Percentiles rank a stretch among this genome's conserved stretches.
Evolutionary conservation across 2,888 invertebrate species (phyloP).

Genomic region (Blastobasis lacticolella): DNA sequence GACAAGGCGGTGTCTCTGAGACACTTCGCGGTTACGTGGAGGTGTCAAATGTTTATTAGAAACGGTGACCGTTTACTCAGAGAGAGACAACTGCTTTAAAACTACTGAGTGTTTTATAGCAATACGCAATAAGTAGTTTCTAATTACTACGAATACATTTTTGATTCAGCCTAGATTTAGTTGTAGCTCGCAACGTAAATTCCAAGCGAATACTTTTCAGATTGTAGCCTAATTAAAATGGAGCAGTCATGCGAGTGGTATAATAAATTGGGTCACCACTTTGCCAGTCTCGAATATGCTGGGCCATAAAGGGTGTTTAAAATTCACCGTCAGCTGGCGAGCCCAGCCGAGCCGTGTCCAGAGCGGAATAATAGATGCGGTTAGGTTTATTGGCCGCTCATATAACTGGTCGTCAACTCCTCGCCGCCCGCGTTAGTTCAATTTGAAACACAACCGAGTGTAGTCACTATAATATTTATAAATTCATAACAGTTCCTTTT

Average conservation of each 20-base stretch:
- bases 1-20: constrained; percentile 40
- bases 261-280: constrained; percentile 50
- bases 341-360: constrained; percentile 26
- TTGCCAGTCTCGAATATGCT: constrained; percentile 34
- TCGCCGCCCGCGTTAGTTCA: constrained; percentile 53
- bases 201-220: no score
- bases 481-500: constrained; percentile 9
- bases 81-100: constrained; percentile 4
- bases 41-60: constrained; percentile 42
- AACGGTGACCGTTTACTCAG: constrained; percentile 20
- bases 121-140: not conserved
- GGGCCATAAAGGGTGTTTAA: constrained; percentile 62
- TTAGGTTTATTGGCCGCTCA: constrained; percentile 67
- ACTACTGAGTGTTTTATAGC: not conserved
- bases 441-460: constrained; percentile 64
- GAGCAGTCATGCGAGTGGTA: constrained; percentile 26
- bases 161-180: no score
- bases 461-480: constrained; percentile 38
- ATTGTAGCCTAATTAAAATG: constrained; percentile 35
- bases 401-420: constrained; percentile 53
- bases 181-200: no score
- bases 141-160: no score
- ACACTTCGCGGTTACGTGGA: constrained; percentile 51
- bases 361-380: constrained; percentile 65
- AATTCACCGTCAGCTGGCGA: constrained; percentile 60